Percentiles rank a stretch among this genome's conserved stretches.
phyloP scores from a whole-genome alignment of 2,888 invertebrate species.

The Rhagonycha fulva region DNA sequence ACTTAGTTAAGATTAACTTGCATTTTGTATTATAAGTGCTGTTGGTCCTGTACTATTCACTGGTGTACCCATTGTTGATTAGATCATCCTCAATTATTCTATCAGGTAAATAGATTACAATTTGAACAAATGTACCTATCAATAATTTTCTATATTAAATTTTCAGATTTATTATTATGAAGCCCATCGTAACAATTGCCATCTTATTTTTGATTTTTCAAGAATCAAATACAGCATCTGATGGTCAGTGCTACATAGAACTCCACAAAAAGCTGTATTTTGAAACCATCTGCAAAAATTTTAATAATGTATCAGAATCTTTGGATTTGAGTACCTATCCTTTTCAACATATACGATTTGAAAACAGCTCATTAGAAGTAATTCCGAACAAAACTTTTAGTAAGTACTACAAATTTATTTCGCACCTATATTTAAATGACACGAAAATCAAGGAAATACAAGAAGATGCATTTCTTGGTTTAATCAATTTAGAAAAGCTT shows the following conservation, averaged over 20 bases:
- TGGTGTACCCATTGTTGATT: no score
- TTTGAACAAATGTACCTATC: not conserved
- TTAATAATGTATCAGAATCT: not conserved
- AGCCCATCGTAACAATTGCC: not conserved
- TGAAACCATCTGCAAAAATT: not conserved
- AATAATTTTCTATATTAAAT: not conserved
- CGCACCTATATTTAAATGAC: not conserved
- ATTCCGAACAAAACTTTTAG: not conserved
- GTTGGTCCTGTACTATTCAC: no score
- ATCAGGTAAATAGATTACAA: no score
- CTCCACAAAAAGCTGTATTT: not conserved
- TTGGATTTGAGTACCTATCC: not conserved
- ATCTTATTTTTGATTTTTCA: not conserved
- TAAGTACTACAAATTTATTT: not conserved
- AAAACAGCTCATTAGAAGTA: not conserved
- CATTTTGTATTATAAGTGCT: no score
- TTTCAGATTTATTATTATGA: not conserved
- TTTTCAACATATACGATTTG: not conserved
- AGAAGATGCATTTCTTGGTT: not conserved
- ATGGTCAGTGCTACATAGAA: not conserved
- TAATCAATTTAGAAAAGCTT: not conserved
- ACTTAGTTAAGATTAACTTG: no score
- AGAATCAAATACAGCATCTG: not conserved
- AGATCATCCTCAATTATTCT: no score
- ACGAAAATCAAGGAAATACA: not conserved